These are phyloP conservation scores for Drosophila pegasa DNA, from an alignment of 2,888 invertebrate species.

Conservation along the genomic window DNA sequence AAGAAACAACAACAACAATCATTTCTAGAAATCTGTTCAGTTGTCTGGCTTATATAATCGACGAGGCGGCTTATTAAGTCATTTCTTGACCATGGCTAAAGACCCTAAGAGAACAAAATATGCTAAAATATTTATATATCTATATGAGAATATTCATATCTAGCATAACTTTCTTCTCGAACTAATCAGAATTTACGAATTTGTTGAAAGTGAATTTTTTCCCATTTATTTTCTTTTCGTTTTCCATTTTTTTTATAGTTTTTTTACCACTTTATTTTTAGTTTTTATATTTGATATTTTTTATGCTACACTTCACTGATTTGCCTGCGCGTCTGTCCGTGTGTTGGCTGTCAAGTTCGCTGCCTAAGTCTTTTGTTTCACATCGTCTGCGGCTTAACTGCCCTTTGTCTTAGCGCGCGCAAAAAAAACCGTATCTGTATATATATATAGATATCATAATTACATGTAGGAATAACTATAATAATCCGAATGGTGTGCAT, in stretches of 20 bases:
- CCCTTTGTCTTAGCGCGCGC: constrained; percentile 66
- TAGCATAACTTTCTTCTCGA: constrained; percentile 50
- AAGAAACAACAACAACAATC: constrained; percentile 22
- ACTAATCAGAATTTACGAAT: constrained; percentile 49
- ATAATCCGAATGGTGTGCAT: constrained; percentile 38
- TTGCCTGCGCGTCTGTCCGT: constrained; percentile 15
- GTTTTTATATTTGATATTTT: constrained; percentile 9
- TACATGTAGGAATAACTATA: constrained; percentile 59
- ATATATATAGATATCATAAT: constrained; percentile 48
- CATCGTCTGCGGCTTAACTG: constrained; percentile 55
- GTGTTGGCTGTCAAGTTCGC: constrained; percentile 51
- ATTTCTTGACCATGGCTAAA: constrained; percentile 61
- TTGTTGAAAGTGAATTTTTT: constrained; percentile 65
- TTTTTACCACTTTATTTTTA: constrained; percentile 3
- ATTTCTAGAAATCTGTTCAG: constrained; percentile 24
- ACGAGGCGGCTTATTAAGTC: constrained; percentile 69
- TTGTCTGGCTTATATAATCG: constrained; percentile 50
- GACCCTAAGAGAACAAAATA: constrained; percentile 4
- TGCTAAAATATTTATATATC: background rate
- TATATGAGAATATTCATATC: constrained; percentile 36
- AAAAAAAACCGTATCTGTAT: constrained; percentile 20
- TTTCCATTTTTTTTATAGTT: background rate
- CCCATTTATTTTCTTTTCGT: constrained; percentile 1
- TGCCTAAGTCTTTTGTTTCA: constrained; percentile 69
- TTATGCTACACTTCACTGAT: constrained; percentile 37